Conservation (phyloP, 2,888 invertebrate species). For the Aporophyla lueneburgensis region DNA sequence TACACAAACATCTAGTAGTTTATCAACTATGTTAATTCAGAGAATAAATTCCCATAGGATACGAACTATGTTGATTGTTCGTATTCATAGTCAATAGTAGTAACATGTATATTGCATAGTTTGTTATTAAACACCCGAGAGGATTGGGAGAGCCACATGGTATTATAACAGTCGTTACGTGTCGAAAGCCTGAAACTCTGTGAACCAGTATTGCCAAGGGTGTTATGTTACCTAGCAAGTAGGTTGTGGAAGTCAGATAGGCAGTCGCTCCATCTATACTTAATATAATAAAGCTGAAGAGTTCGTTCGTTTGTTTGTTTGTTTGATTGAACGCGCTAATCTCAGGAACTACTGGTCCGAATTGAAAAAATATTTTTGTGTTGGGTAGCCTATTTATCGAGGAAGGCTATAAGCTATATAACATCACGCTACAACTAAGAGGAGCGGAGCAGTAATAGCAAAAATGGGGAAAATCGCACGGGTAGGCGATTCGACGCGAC, state of each 20-base stretch:
- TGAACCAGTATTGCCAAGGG: background rate
- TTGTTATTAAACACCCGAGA: constrained; percentile 13
- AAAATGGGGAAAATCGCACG: too few relatives aligned
- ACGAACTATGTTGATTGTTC: constrained; percentile 12
- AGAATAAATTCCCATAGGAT: constrained; percentile 22
- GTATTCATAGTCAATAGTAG: constrained; percentile 26
- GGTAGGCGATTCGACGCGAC: too few relatives aligned
- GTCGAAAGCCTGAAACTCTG: background rate
- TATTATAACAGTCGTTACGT: background rate
- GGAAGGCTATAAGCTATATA: too few relatives aligned
- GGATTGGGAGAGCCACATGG: background rate
- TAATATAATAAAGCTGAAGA: too few relatives aligned
- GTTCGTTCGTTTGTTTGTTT: too few relatives aligned
- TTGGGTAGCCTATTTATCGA: too few relatives aligned
- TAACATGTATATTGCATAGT: constrained; percentile 17
- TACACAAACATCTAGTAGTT: constrained; percentile 1
- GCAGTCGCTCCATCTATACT: background rate
- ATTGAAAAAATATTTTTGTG: too few relatives aligned
- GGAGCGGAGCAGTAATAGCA: too few relatives aligned
- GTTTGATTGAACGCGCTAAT: too few relatives aligned
- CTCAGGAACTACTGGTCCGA: too few relatives aligned
- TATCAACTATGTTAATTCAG: constrained; percentile 14
- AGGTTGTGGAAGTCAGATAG: background rate
- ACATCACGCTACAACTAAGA: too few relatives aligned
- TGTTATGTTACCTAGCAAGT: background rate